phyloP scores from a whole-genome alignment of 2,797 vertebrate genomes.

The Luscinia megarhynchos region DNA sequence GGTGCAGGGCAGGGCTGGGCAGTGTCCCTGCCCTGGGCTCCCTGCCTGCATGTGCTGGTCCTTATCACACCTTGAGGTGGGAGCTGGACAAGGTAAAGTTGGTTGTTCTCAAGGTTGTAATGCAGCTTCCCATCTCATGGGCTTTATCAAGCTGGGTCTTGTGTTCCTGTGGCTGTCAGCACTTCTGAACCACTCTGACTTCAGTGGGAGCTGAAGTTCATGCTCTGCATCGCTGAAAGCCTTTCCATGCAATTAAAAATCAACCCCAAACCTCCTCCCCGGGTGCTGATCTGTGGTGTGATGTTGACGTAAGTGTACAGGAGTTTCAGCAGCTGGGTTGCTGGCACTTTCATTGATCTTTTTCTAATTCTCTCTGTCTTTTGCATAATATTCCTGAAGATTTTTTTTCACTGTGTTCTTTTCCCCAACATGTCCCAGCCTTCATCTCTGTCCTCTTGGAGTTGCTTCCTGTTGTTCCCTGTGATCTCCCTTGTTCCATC shows the following conservation, averaged over 20 bases:
- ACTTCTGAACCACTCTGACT: not conserved
- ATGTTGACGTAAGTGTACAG: not conserved
- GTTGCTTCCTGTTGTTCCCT: constrained; percentile 33
- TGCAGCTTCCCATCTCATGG: not conserved
- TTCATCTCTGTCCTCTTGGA: not conserved
- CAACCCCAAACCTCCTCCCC: not conserved
- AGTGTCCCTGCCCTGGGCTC: not conserved
- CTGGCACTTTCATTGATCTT: constrained; percentile 9
- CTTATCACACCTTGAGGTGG: not conserved
- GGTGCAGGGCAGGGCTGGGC: not conserved
- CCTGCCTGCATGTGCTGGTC: not conserved
- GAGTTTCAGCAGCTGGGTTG: constrained; percentile 45
- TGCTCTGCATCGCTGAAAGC: not conserved
- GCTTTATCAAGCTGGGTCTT: not conserved
- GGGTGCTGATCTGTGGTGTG: not conserved
- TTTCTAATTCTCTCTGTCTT: not conserved
- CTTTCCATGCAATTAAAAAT: not conserved
- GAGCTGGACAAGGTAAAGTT: not conserved
- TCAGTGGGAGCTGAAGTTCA: not conserved
- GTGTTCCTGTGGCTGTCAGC: not conserved
- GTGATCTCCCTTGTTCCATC: constrained; percentile 47
- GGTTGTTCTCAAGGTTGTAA: not conserved
- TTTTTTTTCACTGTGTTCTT: constrained; percentile 7
- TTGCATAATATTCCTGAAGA: constrained; percentile 2
- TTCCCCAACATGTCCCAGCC: not conserved